Percentiles rank a stretch among this genome's conserved stretches.
Conservation (phyloP, 1,140 invertebrate species). For the Pogonus chalceus region DNA sequence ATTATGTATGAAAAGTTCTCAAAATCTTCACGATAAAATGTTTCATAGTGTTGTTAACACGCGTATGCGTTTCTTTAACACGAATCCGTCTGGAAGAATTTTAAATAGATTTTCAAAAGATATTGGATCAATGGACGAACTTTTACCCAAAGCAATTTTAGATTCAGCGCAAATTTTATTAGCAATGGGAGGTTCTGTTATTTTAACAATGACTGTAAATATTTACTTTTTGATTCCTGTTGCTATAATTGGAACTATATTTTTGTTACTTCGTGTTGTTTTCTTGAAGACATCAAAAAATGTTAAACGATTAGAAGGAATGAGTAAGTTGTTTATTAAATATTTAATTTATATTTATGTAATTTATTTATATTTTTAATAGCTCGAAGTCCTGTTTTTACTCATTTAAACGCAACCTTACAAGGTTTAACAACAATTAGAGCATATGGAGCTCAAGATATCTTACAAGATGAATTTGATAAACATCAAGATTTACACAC, state of each 20-base stretch:
- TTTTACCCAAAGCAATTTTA: constrained; percentile 50
- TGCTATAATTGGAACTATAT: constrained; percentile 43
- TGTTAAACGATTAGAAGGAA: constrained; percentile 53
- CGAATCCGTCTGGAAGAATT: constrained; percentile 57
- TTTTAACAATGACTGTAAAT: constrained; percentile 53
- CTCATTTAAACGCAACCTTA: constrained; percentile 65
- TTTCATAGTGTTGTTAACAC: constrained; percentile 48
- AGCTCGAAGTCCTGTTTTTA: constrained; percentile 74
- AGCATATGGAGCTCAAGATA: constrained; percentile 54
- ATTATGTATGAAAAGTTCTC: constrained; percentile 51
- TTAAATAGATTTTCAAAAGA: constrained; percentile 37
- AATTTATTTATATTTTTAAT: constrained; percentile 5
- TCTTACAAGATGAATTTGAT: constrained; percentile 65
- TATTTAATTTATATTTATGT: neutral
- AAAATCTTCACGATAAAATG: constrained; percentile 56
- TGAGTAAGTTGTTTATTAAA: constrained; percentile 38
- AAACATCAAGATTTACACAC: constrained; percentile 52
- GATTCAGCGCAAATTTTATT: constrained; percentile 54
- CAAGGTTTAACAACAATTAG: constrained; percentile 73
- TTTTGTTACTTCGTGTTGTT: constrained; percentile 43
- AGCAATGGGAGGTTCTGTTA: constrained; percentile 35
- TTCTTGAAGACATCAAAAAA: constrained; percentile 54
- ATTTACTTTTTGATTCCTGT: constrained; percentile 50
- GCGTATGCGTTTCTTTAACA: constrained; percentile 76
- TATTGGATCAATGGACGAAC: constrained; percentile 53